phyloP scores from a whole-genome alignment of 2,888 invertebrate genomes.

The Trichopoda pennipes region DNA sequence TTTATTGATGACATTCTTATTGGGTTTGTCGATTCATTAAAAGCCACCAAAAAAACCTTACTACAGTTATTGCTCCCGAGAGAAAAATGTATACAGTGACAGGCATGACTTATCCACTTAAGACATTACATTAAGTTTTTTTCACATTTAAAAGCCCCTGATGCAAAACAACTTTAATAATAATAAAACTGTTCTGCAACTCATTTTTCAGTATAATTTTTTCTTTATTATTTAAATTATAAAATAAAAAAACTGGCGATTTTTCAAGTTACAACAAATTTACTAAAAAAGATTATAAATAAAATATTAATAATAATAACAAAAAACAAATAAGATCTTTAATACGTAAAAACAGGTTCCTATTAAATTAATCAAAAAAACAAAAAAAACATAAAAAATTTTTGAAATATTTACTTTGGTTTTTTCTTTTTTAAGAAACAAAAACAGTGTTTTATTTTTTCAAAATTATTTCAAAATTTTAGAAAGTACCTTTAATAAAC shows the following conservation, averaged over 20 bases:
- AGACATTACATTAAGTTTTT: too few species aligned
- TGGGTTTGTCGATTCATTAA: too few species aligned
- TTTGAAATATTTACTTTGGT: conserved; percentile 63
- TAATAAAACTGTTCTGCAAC: background rate
- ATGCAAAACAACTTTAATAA: too few species aligned
- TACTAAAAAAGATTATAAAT: background rate
- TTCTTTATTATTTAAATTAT: background rate
- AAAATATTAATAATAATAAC: conserved; percentile 16
- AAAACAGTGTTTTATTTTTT: conserved; percentile 67
- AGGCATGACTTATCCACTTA: too few species aligned
- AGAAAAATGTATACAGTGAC: too few species aligned
- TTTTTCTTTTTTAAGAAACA: conserved; percentile 65
- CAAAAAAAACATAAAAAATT: conserved; percentile 47
- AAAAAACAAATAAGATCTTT: conserved; percentile 42
- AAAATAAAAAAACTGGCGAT: background rate
- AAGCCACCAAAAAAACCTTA: too few species aligned
- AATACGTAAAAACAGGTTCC: conserved; percentile 81
- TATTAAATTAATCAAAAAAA: conserved; percentile 80
- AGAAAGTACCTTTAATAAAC: conserved; percentile 52
- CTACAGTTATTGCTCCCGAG: too few species aligned
- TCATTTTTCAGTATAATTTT: conserved; percentile 5
- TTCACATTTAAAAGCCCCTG: too few species aligned
- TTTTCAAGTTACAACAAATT: conserved; percentile 4
- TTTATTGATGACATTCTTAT: too few species aligned
- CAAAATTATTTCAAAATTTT: conserved; percentile 30